Conservation (phyloP, 2,888 invertebrate genomes). For the Leptura quadrifasciata region DNA sequence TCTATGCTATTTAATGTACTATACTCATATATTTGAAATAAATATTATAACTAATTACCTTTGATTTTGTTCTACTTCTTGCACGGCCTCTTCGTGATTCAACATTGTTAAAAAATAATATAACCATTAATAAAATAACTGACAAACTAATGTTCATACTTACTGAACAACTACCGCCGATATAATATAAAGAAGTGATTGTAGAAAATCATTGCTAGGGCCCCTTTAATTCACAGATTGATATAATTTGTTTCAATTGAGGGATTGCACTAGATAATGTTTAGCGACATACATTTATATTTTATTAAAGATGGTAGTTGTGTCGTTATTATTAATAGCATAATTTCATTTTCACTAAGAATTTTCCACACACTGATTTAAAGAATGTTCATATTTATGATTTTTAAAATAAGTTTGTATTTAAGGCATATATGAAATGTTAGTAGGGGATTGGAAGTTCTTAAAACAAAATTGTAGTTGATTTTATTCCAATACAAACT, state of each 20-base stretch:
- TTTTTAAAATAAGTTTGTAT: background rate
- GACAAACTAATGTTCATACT: constrained; percentile 62
- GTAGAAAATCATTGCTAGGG: constrained; percentile 38
- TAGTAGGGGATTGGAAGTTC: too few species aligned
- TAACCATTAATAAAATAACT: constrained; percentile 56
- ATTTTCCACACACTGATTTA: constrained; percentile 15
- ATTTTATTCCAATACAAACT: too few species aligned
- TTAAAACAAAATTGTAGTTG: too few species aligned
- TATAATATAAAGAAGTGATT: constrained; percentile 45
- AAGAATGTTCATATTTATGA: background rate
- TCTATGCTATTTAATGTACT: too few species aligned
- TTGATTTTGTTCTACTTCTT: constrained; percentile 85
- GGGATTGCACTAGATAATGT: constrained; percentile 47
- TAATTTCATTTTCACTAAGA: constrained; percentile 26
- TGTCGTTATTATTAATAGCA: constrained; percentile 34
- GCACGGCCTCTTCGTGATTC: constrained; percentile 81
- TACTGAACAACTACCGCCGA: constrained; percentile 39
- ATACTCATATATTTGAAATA: constrained; percentile 8
- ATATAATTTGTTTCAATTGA: constrained; percentile 62
- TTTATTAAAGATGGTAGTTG: constrained; percentile 39
- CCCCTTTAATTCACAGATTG: constrained; percentile 51
- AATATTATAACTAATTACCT: constrained; percentile 75
- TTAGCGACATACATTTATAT: constrained; percentile 47
- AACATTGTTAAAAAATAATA: constrained; percentile 57
- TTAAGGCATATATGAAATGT: too few species aligned